Conservation (phyloP, 2,113 vertebrate genomes). For the Nothobranchius furzeri region DNA sequence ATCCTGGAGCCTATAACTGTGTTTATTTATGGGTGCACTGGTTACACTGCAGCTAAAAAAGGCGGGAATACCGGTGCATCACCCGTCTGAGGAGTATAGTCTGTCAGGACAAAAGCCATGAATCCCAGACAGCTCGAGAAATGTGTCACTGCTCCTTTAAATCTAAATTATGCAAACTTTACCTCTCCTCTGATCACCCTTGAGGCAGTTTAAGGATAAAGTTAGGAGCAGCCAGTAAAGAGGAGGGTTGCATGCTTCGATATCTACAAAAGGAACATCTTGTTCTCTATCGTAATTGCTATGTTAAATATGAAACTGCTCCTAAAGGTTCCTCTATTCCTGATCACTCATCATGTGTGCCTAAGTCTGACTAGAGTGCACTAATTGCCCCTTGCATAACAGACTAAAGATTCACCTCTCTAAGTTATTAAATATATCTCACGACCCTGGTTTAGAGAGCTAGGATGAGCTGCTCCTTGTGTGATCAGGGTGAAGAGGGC, state of each 20-base stretch:
- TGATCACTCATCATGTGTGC: background rate
- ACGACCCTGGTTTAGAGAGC: background rate
- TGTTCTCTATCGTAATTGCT: constrained; percentile 2
- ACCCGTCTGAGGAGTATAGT: constrained; percentile 41
- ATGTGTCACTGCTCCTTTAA: constrained; percentile 42
- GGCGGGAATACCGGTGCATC: constrained; percentile 34
- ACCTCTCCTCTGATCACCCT: constrained; percentile 23
- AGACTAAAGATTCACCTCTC: constrained; percentile 14
- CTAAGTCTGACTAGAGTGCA: background rate
- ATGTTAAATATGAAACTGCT: constrained; percentile 10
- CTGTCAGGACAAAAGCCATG: background rate
- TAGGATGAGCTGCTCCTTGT: no score
- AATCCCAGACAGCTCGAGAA: constrained; percentile 28
- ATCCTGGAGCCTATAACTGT: background rate
- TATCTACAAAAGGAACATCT: constrained; percentile 11
- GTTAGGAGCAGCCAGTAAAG: constrained; percentile 8
- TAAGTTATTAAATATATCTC: constrained; percentile 2
- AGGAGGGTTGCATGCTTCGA: background rate
- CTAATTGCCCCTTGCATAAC: constrained; percentile 12
- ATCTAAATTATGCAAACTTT: constrained; percentile 56
- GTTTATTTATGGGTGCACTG: background rate
- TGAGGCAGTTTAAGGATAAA: constrained; percentile 24
- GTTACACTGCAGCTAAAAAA: constrained; percentile 4
- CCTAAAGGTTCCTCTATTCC: constrained; percentile 14
- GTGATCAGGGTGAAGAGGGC: constrained; percentile 6